These are phyloP conservation scores for Drosophila falleni DNA, from an alignment of 2,888 invertebrate genomes.

Conservation along the genomic window DNA sequence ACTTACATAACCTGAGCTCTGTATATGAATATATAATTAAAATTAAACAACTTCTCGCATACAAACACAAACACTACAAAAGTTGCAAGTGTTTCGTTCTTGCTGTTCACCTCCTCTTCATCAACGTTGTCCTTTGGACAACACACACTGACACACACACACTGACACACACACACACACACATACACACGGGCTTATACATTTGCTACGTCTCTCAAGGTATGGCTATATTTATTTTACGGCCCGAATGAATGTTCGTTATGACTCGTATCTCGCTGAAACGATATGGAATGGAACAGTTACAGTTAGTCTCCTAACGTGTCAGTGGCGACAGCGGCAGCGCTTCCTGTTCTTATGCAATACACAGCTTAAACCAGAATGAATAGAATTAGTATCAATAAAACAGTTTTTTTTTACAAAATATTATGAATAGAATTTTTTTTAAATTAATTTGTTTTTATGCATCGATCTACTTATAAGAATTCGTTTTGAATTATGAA, in stretches of 20 bases:
- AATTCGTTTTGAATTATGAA: too few species aligned
- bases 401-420: not conserved
- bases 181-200: not conserved
- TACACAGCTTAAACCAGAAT: not conserved
- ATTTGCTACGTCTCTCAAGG: slow-evolving; percentile 44
- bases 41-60: slow-evolving; percentile 71
- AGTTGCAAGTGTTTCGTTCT: slow-evolving; percentile 59
- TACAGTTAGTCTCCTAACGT: slow-evolving; percentile 51
- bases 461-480: too few species aligned
- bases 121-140: slow-evolving; percentile 56
- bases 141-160: slow-evolving; percentile 17
- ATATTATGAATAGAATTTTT: not conserved
- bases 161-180: slow-evolving; percentile 4
- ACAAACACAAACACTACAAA: slow-evolving; percentile 59
- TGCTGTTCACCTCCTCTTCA: slow-evolving; percentile 7
- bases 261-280: slow-evolving; percentile 42
- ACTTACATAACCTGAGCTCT: slow-evolving; percentile 63
- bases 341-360: slow-evolving; percentile 62
- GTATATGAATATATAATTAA: slow-evolving; percentile 68
- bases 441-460: too few species aligned
- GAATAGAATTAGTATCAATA: not conserved
- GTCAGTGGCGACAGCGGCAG: slow-evolving; percentile 21
- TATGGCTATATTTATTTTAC: slow-evolving; percentile 64
- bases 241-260: slow-evolving; percentile 40
- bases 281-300: slow-evolving; percentile 74